Evolutionary conservation across 2,888 invertebrate genomes (phyloP).

Genomic region (Alentia gelatinosa): DNA sequence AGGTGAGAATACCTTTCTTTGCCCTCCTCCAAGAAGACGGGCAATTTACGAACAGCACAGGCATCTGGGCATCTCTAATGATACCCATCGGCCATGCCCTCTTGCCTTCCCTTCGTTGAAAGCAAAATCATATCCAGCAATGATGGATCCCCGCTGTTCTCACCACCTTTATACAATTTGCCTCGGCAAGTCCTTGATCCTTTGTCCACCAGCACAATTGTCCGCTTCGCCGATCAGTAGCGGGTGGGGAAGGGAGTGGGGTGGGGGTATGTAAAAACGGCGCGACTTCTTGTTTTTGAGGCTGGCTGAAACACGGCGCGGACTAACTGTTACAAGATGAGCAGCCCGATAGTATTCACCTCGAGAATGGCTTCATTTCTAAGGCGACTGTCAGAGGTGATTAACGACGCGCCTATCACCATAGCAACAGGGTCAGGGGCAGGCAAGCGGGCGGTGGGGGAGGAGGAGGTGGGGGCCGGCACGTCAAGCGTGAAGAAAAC

Average conservation of each 20-base stretch:
- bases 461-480: not conserved
- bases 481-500: slow-evolving; percentile 2
- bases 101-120: no score
- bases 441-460: not conserved
- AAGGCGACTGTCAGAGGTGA: slow-evolving; percentile 39
- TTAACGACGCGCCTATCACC: not conserved
- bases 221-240: no score
- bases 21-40: not conserved
- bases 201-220: no score
- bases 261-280: not conserved
- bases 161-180: not conserved
- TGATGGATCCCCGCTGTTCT: not conserved
- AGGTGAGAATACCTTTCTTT: not conserved
- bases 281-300: not conserved
- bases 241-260: not conserved
- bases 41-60: not conserved
- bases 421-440: slow-evolving; percentile 2
- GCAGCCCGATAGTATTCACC: slow-evolving; percentile 38
- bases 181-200: no score
- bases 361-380: slow-evolving; percentile 48
- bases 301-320: slow-evolving; percentile 18
- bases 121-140: not conserved
- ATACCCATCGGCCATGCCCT: not conserved
- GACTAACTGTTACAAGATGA: slow-evolving; percentile 51
- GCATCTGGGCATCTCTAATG: not conserved